Evolutionary conservation across 2,888 invertebrate genomes (phyloP).

Genomic region (Drosophila nigritarsus): DNA sequence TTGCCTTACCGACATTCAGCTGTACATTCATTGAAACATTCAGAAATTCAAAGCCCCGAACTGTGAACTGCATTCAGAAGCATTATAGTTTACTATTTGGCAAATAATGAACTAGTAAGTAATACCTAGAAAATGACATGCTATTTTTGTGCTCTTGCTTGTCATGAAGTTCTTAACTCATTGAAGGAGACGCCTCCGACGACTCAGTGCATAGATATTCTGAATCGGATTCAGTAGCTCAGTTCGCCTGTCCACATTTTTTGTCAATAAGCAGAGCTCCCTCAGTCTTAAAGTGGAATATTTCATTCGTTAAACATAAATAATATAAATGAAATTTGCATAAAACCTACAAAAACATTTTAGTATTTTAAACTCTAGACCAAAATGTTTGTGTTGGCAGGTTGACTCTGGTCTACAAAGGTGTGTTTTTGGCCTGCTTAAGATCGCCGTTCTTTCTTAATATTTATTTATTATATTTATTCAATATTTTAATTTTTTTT

Average conservation of each 20-base stretch:
- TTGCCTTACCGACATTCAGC: slow-evolving; percentile 15
- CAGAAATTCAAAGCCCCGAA: no score
- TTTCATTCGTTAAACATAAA: neutral
- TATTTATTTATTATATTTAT: no score
- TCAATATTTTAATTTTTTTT: no score
- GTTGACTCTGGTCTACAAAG: no score
- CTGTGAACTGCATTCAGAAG: neutral
- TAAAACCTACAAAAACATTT: neutral
- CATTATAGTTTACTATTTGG: neutral
- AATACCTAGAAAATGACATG: neutral
- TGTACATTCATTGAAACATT: no score
- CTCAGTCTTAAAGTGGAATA: neutral
- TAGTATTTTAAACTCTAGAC: no score
- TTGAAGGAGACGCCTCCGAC: no score
- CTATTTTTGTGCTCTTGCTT: neutral
- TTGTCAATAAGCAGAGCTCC: neutral
- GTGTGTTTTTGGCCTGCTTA: no score
- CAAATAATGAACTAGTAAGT: neutral
- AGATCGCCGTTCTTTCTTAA: no score
- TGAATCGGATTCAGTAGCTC: neutral
- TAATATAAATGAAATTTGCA: neutral
- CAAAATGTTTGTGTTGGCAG: no score
- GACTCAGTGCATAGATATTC: neutral
- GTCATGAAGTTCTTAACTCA: no score
- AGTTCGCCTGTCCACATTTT: neutral